These are phyloP conservation scores for Anguilla anguilla DNA, from an alignment of 2,797 vertebrate species.

Conservation along the genomic window DNA sequence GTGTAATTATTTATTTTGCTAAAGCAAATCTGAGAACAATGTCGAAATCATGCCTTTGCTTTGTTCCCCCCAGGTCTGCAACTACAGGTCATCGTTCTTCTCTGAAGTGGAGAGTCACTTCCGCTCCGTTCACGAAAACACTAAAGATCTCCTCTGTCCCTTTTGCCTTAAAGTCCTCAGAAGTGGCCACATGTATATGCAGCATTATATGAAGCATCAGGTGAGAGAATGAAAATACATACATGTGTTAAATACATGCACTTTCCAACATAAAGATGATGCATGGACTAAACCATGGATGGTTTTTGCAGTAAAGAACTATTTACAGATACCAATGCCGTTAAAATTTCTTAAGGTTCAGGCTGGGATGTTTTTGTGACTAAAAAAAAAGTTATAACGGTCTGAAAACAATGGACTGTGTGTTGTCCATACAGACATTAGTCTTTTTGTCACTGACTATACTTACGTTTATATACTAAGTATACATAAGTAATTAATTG, in stretches of 20 bases:
- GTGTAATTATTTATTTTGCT: neutral
- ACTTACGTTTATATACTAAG: too few relatives aligned
- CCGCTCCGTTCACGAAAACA: slow-evolving; percentile 89
- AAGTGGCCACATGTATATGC: slow-evolving; percentile 90
- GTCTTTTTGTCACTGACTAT: too few relatives aligned
- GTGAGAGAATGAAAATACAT: slow-evolving; percentile 64
- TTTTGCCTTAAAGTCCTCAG: slow-evolving; percentile 98
- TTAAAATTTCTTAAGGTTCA: neutral
- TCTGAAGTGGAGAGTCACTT: slow-evolving; percentile 95
- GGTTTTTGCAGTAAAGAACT: neutral
- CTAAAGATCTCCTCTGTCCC: slow-evolving; percentile 93
- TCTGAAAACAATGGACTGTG: neutral
- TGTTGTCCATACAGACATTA: neutral
- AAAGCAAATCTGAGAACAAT: neutral
- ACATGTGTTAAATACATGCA: neutral
- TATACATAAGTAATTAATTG: neutral
- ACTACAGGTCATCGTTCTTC: slow-evolving; percentile 93
- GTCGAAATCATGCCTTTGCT: neutral
- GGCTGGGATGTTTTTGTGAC: neutral
- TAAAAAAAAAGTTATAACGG: neutral
- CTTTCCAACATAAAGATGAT: neutral
- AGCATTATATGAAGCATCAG: slow-evolving; percentile 98
- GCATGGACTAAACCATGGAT: neutral
- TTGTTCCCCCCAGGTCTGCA: slow-evolving; percentile 82
- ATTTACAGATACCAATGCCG: neutral